Base-by-base conservation (phyloP, 2,113 vertebrate genomes). In the Loxodonta africana region DNA sequence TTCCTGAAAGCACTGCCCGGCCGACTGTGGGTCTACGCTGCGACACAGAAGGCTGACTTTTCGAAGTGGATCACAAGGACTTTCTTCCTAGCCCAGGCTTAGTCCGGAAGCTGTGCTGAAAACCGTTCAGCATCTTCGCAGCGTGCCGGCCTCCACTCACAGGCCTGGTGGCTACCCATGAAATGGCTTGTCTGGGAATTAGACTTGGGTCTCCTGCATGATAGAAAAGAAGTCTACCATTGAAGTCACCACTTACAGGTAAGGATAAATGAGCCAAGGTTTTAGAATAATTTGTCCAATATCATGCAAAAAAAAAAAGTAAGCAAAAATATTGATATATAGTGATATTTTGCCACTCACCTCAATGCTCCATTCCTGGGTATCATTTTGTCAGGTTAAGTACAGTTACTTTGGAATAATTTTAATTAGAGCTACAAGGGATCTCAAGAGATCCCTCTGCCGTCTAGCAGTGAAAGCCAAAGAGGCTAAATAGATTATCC, bases 371-470 rank as follows among this genome's bases (percentile, higher is more conserved):
- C 30, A 30, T 78, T 48, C 44, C 85, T 96, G 44, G 88, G 78
- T 14, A 91, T 28, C 18, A 18, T 21, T 48, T 10, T 92, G 41
- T 84, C 17, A 44, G 10, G 37, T 77, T 87, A 83, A 90, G 48
- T 78, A n/a, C 30, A 23, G 12, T 88, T 69, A 80, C 53, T 81
- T 46, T 73, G 62, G 26, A 91, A 74, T 23, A 86, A 77, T 77
- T 83, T 83, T 83, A 90, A 96, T 83, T 83, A 78, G 88, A 95
- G 15, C 62, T 37, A 1, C 37, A 81, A 53, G 25, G 11, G 6
- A 71, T 83, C 51, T 95, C 82, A 60, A 93, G 84, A 83, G 57
- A 83, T 41, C 48, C 37, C 51, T 93, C 41, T 97, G 44, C 71
- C 17, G 85, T 83, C 73, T 60, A 96, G 53, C 53, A 85, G 23